Conservation (phyloP, 2,113 vertebrate genomes). For the Cryptomyrus ogoouensis region DNA sequence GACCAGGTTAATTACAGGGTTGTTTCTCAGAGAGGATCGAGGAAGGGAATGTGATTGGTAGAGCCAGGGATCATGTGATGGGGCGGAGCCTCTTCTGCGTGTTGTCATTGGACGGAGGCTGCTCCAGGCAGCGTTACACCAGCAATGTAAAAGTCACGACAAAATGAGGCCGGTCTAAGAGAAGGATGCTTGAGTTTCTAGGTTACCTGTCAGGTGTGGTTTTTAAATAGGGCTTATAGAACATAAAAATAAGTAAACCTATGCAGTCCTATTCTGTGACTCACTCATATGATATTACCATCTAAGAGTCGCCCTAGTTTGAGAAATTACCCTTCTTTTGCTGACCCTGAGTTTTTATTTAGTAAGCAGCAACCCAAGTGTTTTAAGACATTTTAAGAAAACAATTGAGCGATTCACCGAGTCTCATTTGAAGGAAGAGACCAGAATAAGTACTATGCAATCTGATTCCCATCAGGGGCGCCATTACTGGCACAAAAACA, state of each 20-base stretch:
- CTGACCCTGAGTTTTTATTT: not conserved
- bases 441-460: not conserved
- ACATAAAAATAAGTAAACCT: conserved; percentile 2
- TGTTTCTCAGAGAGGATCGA: not conserved
- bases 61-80: not conserved
- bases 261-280: not conserved
- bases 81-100: not conserved
- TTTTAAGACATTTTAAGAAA: not conserved
- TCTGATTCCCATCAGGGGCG: not conserved
- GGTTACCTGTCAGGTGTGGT: not conserved
- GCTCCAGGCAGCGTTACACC: not conserved
- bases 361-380: not conserved
- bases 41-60: not conserved
- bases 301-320: not conserved
- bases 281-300: not conserved
- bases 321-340: not conserved
- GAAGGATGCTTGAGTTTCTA: not conserved
- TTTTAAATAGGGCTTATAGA: not conserved
- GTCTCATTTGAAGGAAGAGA: not conserved
- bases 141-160: not conserved
- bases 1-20: not conserved
- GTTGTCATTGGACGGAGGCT: not conserved
- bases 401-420: not conserved
- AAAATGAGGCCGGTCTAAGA: not conserved
- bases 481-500: not conserved